A percentile compares a stretch with the other conserved stretches of the same genome.
phyloP scores from a whole-genome alignment of 2,113 vertebrate species.

The Turdus rufiventris region DNA sequence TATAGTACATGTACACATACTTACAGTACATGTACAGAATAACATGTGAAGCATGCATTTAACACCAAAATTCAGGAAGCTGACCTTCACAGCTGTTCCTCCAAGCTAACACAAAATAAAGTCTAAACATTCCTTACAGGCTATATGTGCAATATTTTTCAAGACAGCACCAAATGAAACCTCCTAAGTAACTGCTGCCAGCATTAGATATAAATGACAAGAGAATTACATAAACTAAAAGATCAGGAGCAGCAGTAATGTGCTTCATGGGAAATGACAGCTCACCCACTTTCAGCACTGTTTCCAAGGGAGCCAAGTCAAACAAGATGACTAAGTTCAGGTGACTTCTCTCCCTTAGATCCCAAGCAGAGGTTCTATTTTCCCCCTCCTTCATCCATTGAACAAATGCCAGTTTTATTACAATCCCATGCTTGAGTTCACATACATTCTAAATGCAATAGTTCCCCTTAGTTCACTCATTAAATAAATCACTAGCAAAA shows the following conservation, averaged over 20 bases:
- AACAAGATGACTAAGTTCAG: background rate
- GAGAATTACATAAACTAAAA: background rate
- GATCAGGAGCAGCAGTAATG: background rate
- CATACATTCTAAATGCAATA: background rate
- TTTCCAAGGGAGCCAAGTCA: slow-evolving; percentile 3
- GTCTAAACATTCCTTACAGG: background rate
- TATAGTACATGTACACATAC: background rate
- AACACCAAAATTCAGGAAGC: background rate
- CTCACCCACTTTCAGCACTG: background rate
- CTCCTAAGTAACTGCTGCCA: background rate
- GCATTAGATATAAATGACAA: background rate
- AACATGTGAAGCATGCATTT: background rate
- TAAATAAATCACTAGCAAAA: background rate
- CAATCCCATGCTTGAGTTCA: background rate
- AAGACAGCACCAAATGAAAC: background rate
- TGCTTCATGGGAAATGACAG: background rate
- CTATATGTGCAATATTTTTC: background rate
- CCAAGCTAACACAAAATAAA: background rate
- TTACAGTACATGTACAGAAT: background rate
- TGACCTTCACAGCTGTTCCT: background rate
- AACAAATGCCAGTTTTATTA: background rate
- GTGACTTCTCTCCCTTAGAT: background rate
- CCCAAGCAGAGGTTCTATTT: background rate
- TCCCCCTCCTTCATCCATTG: background rate
- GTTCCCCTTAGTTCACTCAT: background rate